phyloP scores from a whole-genome alignment of 1,140 invertebrate genomes.

The Venturia canescens region DNA sequence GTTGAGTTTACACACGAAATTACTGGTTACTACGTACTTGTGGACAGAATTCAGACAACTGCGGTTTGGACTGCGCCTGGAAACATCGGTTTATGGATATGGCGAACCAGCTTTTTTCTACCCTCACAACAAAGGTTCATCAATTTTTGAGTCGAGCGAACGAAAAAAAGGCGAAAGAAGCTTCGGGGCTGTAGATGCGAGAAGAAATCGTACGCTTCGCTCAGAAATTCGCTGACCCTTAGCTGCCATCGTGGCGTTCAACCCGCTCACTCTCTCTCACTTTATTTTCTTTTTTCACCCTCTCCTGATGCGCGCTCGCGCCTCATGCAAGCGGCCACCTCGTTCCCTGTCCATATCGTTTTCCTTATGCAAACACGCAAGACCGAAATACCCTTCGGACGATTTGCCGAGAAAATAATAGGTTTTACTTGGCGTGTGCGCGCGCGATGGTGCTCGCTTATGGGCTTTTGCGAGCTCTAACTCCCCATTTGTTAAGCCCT shows the following conservation, averaged over 20 bases:
- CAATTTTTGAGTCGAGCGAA: neutral
- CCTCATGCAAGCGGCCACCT: conserved; percentile 16
- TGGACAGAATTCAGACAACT: neutral
- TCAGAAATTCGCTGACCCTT: conserved; percentile 34
- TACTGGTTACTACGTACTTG: too few species aligned
- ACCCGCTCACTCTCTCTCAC: neutral
- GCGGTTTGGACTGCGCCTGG: neutral
- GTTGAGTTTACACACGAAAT: too few species aligned
- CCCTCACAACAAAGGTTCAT: neutral
- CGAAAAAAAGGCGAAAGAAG: neutral
- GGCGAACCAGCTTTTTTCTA: neutral
- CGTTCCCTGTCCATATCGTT: conserved; percentile 7
- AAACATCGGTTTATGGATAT: neutral
- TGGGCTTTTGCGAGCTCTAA: conserved; percentile 31
- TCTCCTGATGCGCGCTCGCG: conserved; percentile 5
- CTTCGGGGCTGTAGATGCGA: neutral
- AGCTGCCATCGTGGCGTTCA: conserved; percentile 13
- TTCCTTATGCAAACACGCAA: conserved; percentile 42
- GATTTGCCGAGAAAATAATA: conserved; percentile 45
- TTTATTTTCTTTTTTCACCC: conserved; percentile 33
- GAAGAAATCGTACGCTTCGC: neutral
- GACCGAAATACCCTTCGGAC: conserved; percentile 38
- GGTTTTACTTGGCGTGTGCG: conserved; percentile 11
- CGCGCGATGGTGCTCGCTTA: conserved; percentile 33
- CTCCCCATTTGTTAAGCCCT: too few species aligned